Conservation (phyloP, 2,888 invertebrate genomes). For the Thymelicus acteon region DNA sequence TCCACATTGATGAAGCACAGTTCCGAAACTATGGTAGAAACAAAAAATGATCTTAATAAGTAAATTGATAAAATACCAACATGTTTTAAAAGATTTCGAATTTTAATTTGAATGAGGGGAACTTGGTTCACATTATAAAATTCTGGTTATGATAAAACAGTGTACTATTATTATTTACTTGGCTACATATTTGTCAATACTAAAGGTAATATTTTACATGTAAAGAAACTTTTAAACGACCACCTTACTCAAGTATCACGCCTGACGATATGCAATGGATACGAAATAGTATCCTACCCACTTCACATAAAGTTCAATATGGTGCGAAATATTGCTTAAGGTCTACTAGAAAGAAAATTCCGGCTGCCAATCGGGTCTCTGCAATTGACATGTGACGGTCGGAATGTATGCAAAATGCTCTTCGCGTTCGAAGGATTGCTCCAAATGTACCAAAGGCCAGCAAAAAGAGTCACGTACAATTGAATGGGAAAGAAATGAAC, state of each 20-base stretch:
- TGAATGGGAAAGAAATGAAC: conserved; percentile 1
- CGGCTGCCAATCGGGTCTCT: conserved; percentile 17
- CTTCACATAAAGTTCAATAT: conserved; percentile 1
- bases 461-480: conserved; percentile 6
- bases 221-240: not conserved
- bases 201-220: not conserved
- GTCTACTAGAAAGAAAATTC: conserved; percentile 21
- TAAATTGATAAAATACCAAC: too few relatives aligned
- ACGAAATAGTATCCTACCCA: not conserved
- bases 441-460: conserved; percentile 21
- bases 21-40: too few relatives aligned
- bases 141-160: too few relatives aligned
- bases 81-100: too few relatives aligned
- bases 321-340: not conserved
- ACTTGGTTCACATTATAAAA: too few relatives aligned
- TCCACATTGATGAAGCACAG: too few relatives aligned
- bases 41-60: too few relatives aligned
- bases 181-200: too few relatives aligned
- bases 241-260: too few relatives aligned
- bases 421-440: conserved; percentile 15
- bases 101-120: too few relatives aligned
- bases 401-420: conserved; percentile 34
- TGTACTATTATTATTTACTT: too few relatives aligned
- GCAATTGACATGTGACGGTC: conserved; percentile 33
- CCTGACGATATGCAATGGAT: too few relatives aligned